Percentiles rank a stretch among this genome's conserved stretches.
These are phyloP conservation scores for Chrosomus eos DNA, from an alignment of 2,797 vertebrate species.

Conservation along the genomic window DNA sequence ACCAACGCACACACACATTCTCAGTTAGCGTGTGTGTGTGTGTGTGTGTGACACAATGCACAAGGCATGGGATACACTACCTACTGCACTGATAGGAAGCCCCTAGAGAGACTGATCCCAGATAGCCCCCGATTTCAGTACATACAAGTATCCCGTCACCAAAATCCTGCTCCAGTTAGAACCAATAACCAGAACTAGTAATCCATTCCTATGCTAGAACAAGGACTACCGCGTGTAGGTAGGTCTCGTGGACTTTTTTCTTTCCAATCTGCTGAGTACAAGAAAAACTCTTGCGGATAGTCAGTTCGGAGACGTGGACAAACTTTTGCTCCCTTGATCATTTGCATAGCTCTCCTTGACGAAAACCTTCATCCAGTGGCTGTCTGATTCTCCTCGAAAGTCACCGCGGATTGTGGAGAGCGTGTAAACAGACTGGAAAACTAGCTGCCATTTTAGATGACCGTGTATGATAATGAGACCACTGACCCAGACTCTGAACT, in stretches of 20 bases:
- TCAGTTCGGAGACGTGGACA: slow-evolving; percentile 36
- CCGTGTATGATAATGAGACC: slow-evolving; percentile 75
- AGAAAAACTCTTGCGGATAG: slow-evolving; percentile 15
- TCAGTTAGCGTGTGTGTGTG: not conserved
- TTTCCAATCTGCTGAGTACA: slow-evolving; percentile 20
- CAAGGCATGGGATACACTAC: slow-evolving; percentile 64
- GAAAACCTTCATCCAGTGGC: slow-evolving; percentile 38
- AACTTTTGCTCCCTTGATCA: slow-evolving; percentile 36
- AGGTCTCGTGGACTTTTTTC: slow-evolving; percentile 33
- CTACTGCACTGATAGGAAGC: slow-evolving; percentile 60
- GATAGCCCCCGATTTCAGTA: slow-evolving; percentile 48
- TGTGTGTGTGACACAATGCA: slow-evolving; percentile 54
- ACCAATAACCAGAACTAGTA: slow-evolving; percentile 53
- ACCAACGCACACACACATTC: slow-evolving; percentile 57
- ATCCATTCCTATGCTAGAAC: slow-evolving; percentile 46
- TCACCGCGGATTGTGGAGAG: slow-evolving; percentile 60
- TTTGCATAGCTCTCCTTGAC: slow-evolving; percentile 42
- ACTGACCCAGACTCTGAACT: slow-evolving; percentile 65
- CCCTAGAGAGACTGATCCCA: slow-evolving; percentile 57
- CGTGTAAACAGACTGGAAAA: slow-evolving; percentile 62
- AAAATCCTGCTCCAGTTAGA: slow-evolving; percentile 52
- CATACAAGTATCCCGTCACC: slow-evolving; percentile 47
- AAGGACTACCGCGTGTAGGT: slow-evolving; percentile 45
- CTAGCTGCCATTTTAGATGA: slow-evolving; percentile 76
- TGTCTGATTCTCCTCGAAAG: slow-evolving; percentile 61